Base-by-base conservation (phyloP, 1,140 invertebrate genomes). In the Aphaenogaster floridana region DNA sequence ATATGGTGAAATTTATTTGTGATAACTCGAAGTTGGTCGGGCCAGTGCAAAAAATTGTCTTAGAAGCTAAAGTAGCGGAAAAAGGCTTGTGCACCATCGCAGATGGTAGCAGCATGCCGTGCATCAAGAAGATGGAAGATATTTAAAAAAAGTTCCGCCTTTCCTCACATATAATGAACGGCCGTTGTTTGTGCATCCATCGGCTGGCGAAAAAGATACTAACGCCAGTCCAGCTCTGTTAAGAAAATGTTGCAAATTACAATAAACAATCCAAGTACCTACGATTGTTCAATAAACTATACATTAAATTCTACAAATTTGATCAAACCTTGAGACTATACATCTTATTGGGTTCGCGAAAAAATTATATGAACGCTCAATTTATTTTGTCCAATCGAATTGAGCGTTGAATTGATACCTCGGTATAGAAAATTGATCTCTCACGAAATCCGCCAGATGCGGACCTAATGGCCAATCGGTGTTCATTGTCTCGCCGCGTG, bases 381-480 rank as follows among this genome's bases (percentile, higher is more conserved):
- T 42, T 57, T 34, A 9, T 28, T 48, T 39, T 1, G 21, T 6
- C 11, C 28, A 28, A 80, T 54, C n/a, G 34, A 52, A 50, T 52
- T 39, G 42, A 39, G 21, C 64, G 13, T 69, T 5, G 13, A 42
- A 54, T 54, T 48, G 61, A 74, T 52, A 50, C 34, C 1, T 11
- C 39, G 42, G 52, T n/a, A 17, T 36, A 42, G 87, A 87, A 87
- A 90, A 91, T 89, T 89, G 88, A 89, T 89, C 83, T 64, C 69
- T 52, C 59, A 79, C 48, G 45, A 89, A 89, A 91, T 87, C 42
- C 78, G 68, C 69, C 90, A 90, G 90, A 90, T 91, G 90, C 77
- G 71, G 36, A 74, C 83, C 71, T 91, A 91, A 91, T 91, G 78
- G 90, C 86, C 90, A 91, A 91, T 91, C 90, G 88, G 87, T 57